Base-by-base conservation (phyloP, 2,888 invertebrate genomes). In the Temnothorax unifasciatus region DNA sequence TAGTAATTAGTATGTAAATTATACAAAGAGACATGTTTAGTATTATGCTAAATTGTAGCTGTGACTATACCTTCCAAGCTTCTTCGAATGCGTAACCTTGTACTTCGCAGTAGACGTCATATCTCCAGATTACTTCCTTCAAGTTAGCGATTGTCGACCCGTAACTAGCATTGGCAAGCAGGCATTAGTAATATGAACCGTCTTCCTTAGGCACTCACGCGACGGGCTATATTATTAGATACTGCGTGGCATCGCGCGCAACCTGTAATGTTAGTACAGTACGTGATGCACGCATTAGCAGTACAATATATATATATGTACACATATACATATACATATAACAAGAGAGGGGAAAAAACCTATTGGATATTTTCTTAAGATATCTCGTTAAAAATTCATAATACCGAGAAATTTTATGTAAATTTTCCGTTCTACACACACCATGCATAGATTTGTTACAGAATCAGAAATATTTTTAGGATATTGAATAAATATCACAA, bases 41-140 rank as follows among this genome's bases (percentile, higher is more conserved):
- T 68, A 34, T 25, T 15, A 13, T 3, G n/a, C 13, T 38, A 64
- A 52, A 76, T 66, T 66, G n/a, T 21, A 52, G 18, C 11, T 59
- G 34, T n/a, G 29, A 29, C 4, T 44, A 15, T 89, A 94, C 94
- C 94, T 93, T 85, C 94, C 94, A 59, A 92, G 85, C 77, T 88
- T 90, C 74, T 92, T 90, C 18, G 94, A 94, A 44, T 85, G 81
- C 15, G 86, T 87, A 18, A 92, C 73, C 77, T 89, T 90, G 52
- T 93, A 94, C 73, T 94, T 94, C 11, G 76, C 41, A 34, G 29
- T 29, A 1, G 76, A 9, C 13, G 29, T 11, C 21, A 41, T 64
- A 18, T 15, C 50, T 54, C n/a, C 63, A n/a, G 75, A 38, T 29
- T 21, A 82, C 8, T 82, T 66, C 38, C 29, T 59, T 74, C 25